These are phyloP conservation scores for Dicaeum eximium DNA, from an alignment of 2,113 vertebrate genomes.

Conservation along the genomic window DNA sequence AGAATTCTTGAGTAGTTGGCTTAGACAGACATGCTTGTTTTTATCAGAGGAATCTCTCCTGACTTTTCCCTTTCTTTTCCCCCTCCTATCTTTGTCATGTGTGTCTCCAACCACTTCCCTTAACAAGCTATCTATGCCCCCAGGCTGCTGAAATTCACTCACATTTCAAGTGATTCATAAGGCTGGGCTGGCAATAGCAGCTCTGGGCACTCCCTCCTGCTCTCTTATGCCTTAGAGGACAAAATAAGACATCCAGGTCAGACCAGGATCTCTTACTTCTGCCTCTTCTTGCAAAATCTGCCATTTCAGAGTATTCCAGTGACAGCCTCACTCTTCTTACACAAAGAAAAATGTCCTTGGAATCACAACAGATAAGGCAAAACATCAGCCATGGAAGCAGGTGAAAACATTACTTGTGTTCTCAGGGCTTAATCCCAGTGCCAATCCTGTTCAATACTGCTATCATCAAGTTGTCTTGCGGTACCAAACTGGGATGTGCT, in stretches of 20 bases:
- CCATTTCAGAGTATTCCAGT: neutral
- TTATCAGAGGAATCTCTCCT: neutral
- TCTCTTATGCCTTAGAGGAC: neutral
- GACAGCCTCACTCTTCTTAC: neutral
- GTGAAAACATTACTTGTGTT: neutral
- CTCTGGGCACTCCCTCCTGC: neutral
- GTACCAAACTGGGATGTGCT: neutral
- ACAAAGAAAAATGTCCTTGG: neutral
- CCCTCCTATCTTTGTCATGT: neutral
- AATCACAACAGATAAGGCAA: neutral
- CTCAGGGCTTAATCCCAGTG: neutral
- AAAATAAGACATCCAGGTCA: neutral
- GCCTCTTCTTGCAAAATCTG: neutral
- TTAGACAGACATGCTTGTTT: neutral
- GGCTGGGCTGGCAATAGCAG: neutral
- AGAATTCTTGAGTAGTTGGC: neutral
- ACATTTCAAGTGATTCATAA: neutral
- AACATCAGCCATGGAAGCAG: neutral
- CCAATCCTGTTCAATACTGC: neutral
- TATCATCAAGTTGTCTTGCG: neutral
- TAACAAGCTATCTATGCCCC: accelerated
- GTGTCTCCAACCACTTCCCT: neutral
- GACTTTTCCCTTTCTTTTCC: neutral
- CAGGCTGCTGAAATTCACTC: neutral
- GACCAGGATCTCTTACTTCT: neutral